phyloP scores from a whole-genome alignment of 2,797 vertebrate genomes.

The Serranus cabrilla region DNA sequence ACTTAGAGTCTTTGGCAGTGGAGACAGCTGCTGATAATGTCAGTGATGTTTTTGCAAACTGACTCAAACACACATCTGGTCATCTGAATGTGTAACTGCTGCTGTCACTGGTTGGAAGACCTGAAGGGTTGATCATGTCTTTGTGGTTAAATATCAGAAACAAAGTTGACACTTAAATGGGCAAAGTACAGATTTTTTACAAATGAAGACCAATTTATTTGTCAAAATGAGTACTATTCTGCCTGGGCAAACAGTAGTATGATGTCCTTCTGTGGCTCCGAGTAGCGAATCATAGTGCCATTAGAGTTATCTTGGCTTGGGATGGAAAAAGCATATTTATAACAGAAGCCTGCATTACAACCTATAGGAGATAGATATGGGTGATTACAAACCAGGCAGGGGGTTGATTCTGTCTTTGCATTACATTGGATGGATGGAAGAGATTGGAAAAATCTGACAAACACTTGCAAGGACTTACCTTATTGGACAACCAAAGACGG shows the following conservation, averaged over 20 bases:
- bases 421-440: not conserved
- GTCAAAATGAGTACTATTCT: not conserved
- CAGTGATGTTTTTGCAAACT: conserved; percentile 9
- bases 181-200: not conserved
- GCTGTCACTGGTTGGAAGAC: not conserved
- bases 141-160: not conserved
- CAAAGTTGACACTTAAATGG: not conserved
- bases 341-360: not conserved
- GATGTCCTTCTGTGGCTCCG: not conserved
- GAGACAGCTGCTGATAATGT: conserved; percentile 25
- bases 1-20: conserved; percentile 25
- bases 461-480: not conserved
- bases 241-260: not conserved
- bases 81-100: not conserved
- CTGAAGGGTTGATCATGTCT: not conserved
- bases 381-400: not conserved
- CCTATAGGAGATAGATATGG: not conserved
- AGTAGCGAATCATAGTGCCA: not conserved
- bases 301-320: not conserved
- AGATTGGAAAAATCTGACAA: not conserved
- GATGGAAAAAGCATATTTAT: not conserved
- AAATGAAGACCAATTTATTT: not conserved
- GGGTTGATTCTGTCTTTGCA: not conserved
- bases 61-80: conserved; percentile 14
- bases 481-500: not conserved